Conservation (phyloP, 2,888 invertebrate genomes). For the Lepidochrysops patricia region DNA sequence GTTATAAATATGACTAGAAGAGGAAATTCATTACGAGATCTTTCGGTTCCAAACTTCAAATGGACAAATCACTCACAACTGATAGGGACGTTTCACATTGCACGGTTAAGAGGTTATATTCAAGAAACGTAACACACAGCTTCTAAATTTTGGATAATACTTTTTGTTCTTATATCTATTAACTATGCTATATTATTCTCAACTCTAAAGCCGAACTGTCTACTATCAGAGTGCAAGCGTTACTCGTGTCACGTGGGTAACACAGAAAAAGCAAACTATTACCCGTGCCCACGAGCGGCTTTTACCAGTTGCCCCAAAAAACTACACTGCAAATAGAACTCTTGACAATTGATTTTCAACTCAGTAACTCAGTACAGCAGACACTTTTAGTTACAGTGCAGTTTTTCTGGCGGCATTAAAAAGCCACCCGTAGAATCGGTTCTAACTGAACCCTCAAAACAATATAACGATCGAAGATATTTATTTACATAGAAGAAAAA, state of each 20-base stretch:
- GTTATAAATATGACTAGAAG: slow-evolving; percentile 70
- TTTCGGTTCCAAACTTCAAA: slow-evolving; percentile 30
- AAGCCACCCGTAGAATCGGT: too few relatives aligned
- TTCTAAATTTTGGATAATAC: slow-evolving; percentile 70
- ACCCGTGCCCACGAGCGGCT: too few relatives aligned
- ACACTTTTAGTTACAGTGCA: too few relatives aligned
- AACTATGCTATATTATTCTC: slow-evolving; percentile 66
- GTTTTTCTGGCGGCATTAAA: too few relatives aligned
- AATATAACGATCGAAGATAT: slow-evolving; percentile 39
- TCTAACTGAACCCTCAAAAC: slow-evolving; percentile 26
- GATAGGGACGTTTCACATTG: slow-evolving; percentile 23
- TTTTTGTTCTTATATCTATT: slow-evolving; percentile 64
- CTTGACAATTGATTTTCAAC: too few relatives aligned
- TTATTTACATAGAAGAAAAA: slow-evolving; percentile 59
- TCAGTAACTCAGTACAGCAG: too few relatives aligned
- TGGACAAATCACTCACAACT: slow-evolving; percentile 26
- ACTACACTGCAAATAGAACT: too few relatives aligned
- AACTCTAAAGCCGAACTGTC: slow-evolving; percentile 53
- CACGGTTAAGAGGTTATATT: slow-evolving; percentile 27
- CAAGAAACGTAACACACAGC: slow-evolving; percentile 64
- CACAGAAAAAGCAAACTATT: slow-evolving; percentile 39
- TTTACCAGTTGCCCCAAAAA: too few relatives aligned
- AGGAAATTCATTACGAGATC: slow-evolving; percentile 52
- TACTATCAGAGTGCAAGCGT: slow-evolving; percentile 51
- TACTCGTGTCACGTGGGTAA: slow-evolving; percentile 37